Evolutionary conservation across 2,797 vertebrate genomes (phyloP).

Genomic region (Geotrypetes seraphini): DNA sequence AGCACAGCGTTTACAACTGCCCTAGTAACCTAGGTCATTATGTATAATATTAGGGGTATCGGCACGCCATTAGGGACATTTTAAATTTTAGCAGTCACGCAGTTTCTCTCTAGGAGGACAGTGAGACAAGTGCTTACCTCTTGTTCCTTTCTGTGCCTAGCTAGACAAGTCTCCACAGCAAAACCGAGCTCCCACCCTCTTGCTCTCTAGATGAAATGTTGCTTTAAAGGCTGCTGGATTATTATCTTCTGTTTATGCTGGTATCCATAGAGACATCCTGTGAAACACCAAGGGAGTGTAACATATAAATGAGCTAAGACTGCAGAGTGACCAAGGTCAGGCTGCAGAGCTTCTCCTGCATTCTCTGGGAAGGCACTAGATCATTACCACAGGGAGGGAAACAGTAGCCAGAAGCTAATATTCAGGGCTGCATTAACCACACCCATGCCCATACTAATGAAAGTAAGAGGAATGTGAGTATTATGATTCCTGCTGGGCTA

Average conservation of each 20-base stretch:
- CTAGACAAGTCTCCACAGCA: not conserved
- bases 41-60: too few relatives aligned
- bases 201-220: slow-evolving; percentile 51
- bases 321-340: slow-evolving; percentile 54
- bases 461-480: too few relatives aligned
- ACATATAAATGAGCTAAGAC: slow-evolving; percentile 34
- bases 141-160: slow-evolving; percentile 29
- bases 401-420: not conserved
- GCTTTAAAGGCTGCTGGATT: slow-evolving; percentile 53
- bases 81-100: too few relatives aligned
- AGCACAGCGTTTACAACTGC: too few relatives aligned
- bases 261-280: slow-evolving; percentile 66
- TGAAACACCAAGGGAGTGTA: slow-evolving; percentile 66
- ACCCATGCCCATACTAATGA: too few relatives aligned
- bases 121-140: slow-evolving; percentile 1
- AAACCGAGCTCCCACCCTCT: slow-evolving; percentile 36
- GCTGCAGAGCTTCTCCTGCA: slow-evolving; percentile 14
- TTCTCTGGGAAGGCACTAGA: not conserved
- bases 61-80: too few relatives aligned
- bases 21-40: too few relatives aligned
- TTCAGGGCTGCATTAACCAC: too few relatives aligned
- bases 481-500: too few relatives aligned
- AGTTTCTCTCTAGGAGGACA: too few relatives aligned
- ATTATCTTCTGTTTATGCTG: slow-evolving; percentile 79
- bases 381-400: not conserved